Percentiles rank a stretch among this genome's conserved stretches.
Evolutionary conservation across 2,113 vertebrate genomes (phyloP).

Genomic region (zebrafish (Danio rerio)): DNA sequence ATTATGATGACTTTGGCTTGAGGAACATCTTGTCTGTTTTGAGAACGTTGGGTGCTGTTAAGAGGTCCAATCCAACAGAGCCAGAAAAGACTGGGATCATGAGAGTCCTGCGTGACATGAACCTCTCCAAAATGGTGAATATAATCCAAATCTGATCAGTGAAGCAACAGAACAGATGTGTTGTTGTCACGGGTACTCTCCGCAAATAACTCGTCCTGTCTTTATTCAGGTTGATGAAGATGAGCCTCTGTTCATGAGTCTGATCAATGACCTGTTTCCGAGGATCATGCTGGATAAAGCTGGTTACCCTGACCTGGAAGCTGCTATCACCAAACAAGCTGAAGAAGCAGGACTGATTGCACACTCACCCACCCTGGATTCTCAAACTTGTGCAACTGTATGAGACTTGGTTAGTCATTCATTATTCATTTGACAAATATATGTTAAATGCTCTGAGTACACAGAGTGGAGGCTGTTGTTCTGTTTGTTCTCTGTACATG

Average conservation of each 20-base stretch:
- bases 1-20: slow-evolving; percentile 81
- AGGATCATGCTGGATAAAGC: slow-evolving; percentile 84
- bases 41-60: slow-evolving; percentile 78
- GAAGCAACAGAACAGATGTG: not conserved
- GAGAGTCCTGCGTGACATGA: slow-evolving; percentile 82
- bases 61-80: slow-evolving; percentile 78
- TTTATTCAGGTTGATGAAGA: slow-evolving; percentile 83
- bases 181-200: not conserved
- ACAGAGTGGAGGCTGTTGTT: not conserved
- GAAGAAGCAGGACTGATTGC: slow-evolving; percentile 78
- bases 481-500: slow-evolving; percentile 44
- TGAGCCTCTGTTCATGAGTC: slow-evolving; percentile 86
- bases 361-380: slow-evolving; percentile 81
- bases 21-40: slow-evolving; percentile 81
- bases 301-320: slow-evolving; percentile 82
- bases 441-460: not conserved
- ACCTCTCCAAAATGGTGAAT: slow-evolving; percentile 79
- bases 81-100: slow-evolving; percentile 78
- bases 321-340: slow-evolving; percentile 77
- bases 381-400: slow-evolving; percentile 87
- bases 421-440: not conserved
- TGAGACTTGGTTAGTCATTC: slow-evolving; percentile 79
- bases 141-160: not conserved
- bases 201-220: not conserved
- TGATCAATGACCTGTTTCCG: slow-evolving; percentile 86